phyloP scores from a whole-genome alignment of 2,888 invertebrate species.

The Vandiemenella viatica region DNA sequence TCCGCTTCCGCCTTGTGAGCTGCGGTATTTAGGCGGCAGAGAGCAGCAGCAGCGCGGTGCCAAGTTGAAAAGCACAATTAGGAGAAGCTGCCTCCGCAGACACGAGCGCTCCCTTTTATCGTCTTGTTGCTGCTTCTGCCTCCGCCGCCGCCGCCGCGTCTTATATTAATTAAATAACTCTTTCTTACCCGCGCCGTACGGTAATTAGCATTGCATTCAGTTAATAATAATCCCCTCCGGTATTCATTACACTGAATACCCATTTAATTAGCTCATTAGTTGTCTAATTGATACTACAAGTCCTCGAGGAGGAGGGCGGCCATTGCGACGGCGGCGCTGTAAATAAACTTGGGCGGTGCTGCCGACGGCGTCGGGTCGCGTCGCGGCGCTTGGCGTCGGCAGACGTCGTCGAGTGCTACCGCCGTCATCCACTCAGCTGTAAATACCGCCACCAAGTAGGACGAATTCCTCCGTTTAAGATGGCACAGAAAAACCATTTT shows the following conservation, averaged over 20 bases:
- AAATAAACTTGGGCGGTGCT: constrained; percentile 9
- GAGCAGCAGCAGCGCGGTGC: too few species aligned
- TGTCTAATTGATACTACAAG: constrained; percentile 32
- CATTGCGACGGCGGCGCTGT: constrained; percentile 2
- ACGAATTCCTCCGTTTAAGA: too few species aligned
- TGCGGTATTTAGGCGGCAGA: too few species aligned
- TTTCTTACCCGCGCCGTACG: constrained; percentile 13
- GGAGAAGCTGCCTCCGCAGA: constrained; percentile 3
- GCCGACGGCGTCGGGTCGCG: constrained; percentile 2
- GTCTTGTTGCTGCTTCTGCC: constrained; percentile 6
- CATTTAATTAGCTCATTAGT: constrained; percentile 38
- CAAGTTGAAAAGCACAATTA: constrained; percentile 17
- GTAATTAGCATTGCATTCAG: constrained; percentile 21
- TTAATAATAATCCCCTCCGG: constrained; percentile 24
- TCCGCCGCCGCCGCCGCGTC: constrained; percentile 7
- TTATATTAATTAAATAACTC: constrained; percentile 18
- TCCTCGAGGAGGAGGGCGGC: neutral
- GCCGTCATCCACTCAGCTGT: too few species aligned
- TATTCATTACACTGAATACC: constrained; percentile 35
- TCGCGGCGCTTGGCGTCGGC: neutral
- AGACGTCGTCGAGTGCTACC: too few species aligned
- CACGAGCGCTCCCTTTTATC: neutral
- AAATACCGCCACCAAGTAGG: too few species aligned
- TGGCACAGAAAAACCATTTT: too few species aligned
- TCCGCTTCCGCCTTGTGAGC: neutral